Conservation (phyloP, 2,113 vertebrate species). For the Sciurus niger region DNA sequence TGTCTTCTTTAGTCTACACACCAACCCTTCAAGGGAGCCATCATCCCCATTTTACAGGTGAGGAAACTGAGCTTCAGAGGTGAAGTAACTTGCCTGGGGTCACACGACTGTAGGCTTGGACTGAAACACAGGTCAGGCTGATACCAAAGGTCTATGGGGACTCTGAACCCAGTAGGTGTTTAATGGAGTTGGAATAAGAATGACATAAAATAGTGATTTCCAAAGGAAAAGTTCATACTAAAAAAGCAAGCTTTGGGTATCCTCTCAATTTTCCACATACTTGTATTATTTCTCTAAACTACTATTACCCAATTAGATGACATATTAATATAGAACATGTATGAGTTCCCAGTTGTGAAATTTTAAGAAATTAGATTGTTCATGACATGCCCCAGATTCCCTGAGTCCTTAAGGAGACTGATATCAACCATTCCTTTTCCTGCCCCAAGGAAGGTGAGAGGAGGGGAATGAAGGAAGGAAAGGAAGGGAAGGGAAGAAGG, state of each 20-base stretch:
- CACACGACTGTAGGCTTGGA: not conserved
- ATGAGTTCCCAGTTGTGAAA: not conserved
- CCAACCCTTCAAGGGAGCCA: not conserved
- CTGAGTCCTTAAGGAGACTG: not conserved
- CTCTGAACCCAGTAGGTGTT: not conserved
- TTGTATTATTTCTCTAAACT: slow-evolving; percentile 36
- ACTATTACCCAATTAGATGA: not conserved
- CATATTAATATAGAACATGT: not conserved
- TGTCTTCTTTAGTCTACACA: not conserved
- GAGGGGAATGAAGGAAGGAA: not conserved
- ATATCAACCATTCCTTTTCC: not conserved
- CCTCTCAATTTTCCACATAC: slow-evolving; percentile 4
- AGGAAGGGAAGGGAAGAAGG: not conserved
- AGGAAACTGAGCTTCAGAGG: not conserved
- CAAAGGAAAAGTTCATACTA: not conserved
- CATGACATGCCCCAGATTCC: not conserved
- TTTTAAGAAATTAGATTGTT: not conserved
- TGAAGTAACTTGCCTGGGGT: not conserved
- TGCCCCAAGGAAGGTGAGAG: not conserved
- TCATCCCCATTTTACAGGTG: not conserved
- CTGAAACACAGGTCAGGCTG: not conserved
- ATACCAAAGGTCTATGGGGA: not conserved
- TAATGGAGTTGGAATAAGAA: not conserved
- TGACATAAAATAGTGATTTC: not conserved
- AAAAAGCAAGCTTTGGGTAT: not conserved